Percentiles rank a stretch among this genome's conserved stretches.
Evolutionary conservation across 2,888 invertebrate species (phyloP).

Genomic region (Athripsodes cinereus): DNA sequence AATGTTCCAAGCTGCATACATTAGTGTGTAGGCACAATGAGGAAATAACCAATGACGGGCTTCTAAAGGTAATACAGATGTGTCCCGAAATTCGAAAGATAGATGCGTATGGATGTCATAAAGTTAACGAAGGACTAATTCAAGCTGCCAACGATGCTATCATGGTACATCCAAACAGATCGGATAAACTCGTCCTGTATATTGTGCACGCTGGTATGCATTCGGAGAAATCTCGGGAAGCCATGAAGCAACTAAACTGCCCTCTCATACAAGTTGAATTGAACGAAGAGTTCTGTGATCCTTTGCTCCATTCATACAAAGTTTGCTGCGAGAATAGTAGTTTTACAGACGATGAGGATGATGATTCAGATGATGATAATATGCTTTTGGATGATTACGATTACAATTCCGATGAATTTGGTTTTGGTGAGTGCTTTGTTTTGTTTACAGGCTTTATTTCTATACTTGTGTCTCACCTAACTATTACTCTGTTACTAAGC

Average conservation of each 20-base stretch:
- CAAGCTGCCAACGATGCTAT: conserved; percentile 10
- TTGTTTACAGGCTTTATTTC: no score
- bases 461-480: no score
- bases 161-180: conserved; percentile 14
- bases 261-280: conserved; percentile 11
- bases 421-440: not conserved
- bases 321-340: conserved; percentile 8
- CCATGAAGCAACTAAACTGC: conserved; percentile 5
- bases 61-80: conserved; percentile 12
- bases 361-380: not conserved
- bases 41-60: conserved; percentile 9
- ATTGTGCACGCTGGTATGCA: conserved; percentile 8
- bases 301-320: conserved; percentile 8
- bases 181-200: conserved; percentile 10
- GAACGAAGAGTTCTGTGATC: conserved; percentile 11
- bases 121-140: conserved; percentile 15
- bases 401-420: not conserved
- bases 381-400: not conserved
- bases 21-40: conserved; percentile 15
- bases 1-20: conserved; percentile 9
- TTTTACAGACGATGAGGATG: not conserved
- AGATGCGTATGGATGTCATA: conserved; percentile 18
- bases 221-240: conserved; percentile 11
- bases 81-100: conserved; percentile 17
- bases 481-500: no score